Conservation (phyloP, 1,140 invertebrate species). For the Philopotamus ludificatus region DNA sequence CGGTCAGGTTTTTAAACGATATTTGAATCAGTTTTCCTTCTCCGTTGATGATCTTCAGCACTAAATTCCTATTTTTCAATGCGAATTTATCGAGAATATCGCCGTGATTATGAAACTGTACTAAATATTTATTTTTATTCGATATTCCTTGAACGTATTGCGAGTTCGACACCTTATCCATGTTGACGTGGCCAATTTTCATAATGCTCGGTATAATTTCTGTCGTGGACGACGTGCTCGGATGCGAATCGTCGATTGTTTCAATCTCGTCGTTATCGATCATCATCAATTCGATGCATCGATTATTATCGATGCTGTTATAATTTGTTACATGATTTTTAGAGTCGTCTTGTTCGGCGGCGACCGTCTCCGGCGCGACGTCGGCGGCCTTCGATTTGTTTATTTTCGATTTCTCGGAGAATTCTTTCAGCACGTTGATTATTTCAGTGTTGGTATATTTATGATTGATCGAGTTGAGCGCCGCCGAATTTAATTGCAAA, state of each 20-base stretch:
- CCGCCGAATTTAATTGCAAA: conserved; percentile 28
- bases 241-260: too few species aligned
- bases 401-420: conserved; percentile 1
- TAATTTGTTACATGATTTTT: neutral
- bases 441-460: conserved; percentile 6
- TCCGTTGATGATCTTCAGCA: neutral
- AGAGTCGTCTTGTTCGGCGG: too few species aligned
- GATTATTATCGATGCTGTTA: neutral
- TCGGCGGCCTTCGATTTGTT: neutral
- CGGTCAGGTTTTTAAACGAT: neutral
- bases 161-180: too few species aligned
- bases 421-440: neutral
- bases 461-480: conserved; percentile 29
- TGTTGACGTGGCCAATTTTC: neutral
- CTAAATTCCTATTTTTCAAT: neutral
- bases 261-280: neutral
- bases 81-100: neutral
- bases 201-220: too few species aligned
- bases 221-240: too few species aligned
- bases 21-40: neutral
- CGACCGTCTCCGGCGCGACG: too few species aligned
- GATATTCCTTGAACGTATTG: too few species aligned
- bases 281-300: neutral
- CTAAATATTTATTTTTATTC: neutral
- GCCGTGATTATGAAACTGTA: neutral